Base-by-base conservation (phyloP, 1,140 invertebrate species). In the Drosophila pseudoananassae region DNA sequence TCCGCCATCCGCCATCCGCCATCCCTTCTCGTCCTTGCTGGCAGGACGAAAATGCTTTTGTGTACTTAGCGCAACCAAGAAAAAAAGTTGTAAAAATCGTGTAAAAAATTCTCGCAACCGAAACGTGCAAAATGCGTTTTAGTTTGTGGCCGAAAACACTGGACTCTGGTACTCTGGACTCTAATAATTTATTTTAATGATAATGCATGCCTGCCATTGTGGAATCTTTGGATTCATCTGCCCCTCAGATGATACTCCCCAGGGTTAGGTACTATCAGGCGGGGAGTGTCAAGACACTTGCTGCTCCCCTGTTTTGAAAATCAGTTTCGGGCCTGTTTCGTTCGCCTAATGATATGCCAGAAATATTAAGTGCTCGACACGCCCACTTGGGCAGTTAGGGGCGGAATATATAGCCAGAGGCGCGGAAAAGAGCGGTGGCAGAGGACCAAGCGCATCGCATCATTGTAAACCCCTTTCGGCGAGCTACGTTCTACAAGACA, bases 111-210 rank as follows among this genome's bases (percentile, higher is more conserved):
- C 87, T 65, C 61, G 76, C 75, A 77, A 59, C 78, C 53, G 66
- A 83, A 78, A 88, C 83, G 83, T 88, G 83, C 83, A 83, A 87
- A 82, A 88, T 88, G 78, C 83, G 83, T 88, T 87, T 85, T 71
- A 50, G 64, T 46, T 46, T 63, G 51, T 60, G 12, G 56, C 63
- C 38, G 15, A 46, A 20, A 46, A 59, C 50, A 75, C 49, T 51
- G 78, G 74, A 87, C 75, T 68, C 85, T 87, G 20, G 20, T 2
- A 58, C 50, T 70, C 49, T 51, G 78, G 74, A 87, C 75, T 68
- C 85, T 87, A 90, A 90, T 90, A 90, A 82, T 90, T 90, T 90
- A 90, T 90, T 85, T 90, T 90, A 90, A 90, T 88, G 85, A 90
- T 90, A 90, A 90, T 90, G 85, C 85, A 90, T 79, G 58, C 50